These are phyloP conservation scores for Gallirallus australis DNA, from an alignment of 2,797 vertebrate species.

Conservation along the genomic window DNA sequence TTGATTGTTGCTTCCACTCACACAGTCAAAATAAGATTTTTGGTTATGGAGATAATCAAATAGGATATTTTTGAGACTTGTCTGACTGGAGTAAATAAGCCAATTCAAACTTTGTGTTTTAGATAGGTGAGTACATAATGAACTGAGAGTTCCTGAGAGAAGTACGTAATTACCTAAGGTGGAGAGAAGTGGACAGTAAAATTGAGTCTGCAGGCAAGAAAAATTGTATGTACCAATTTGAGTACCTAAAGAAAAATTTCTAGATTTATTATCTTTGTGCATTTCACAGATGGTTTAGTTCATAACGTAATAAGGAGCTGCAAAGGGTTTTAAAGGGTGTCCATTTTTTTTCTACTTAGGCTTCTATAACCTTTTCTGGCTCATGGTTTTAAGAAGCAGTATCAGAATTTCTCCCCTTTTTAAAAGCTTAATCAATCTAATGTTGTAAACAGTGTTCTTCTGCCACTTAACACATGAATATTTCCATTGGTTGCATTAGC, in stretches of 20 bases:
- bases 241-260: not conserved
- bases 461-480: not conserved
- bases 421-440: not conserved
- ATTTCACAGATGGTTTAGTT: not conserved
- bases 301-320: not conserved
- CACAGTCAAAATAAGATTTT: constrained; percentile 35
- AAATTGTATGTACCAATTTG: not conserved
- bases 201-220: constrained; percentile 4
- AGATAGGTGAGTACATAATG: constrained; percentile 42
- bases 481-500: not conserved
- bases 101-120: constrained; percentile 13
- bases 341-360: not conserved
- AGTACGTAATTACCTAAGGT: not conserved
- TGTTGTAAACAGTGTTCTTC: not conserved
- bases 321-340: not conserved
- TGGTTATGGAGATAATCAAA: constrained; percentile 28
- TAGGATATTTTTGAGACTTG: constrained; percentile 33
- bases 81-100: constrained; percentile 42
- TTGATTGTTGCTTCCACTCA: not conserved
- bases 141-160: constrained; percentile 39
- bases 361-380: not conserved
- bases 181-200: constrained; percentile 7
- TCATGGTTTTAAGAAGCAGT: not conserved
- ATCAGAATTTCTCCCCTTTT: not conserved
- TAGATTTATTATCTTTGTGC: not conserved